Base-by-base conservation (phyloP, 2,888 invertebrate species). In the Rhingia rostrata region DNA sequence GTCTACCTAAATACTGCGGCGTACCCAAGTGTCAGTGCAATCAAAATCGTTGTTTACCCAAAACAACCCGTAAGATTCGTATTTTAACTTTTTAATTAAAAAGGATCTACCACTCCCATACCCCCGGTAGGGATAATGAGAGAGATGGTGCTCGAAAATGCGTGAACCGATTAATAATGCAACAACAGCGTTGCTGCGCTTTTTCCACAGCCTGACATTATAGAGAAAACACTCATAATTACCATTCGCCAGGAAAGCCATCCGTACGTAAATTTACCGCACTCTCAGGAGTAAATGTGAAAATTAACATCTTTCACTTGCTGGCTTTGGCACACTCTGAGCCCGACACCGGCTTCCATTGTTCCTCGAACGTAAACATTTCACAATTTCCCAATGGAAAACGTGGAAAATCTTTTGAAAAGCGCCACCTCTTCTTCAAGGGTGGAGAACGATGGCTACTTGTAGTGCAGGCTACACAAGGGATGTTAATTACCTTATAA, bases 261-360 rank as follows among this genome's bases (percentile, higher is more conserved):
- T 7, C 56, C 35, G 47, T 56, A 72, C 70, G 78, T 73, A 14
- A 78, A 83, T 56, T 73, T 61, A 45, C 51, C 70, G 54, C 67
- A 14, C 54, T 60, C 53, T 66, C 22, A 35, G 22, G 45, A 49
- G 10, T 14, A 67, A 78, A 82, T 41, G 78, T 73, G 67, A 61
- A 83, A 83, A 73, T 78, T 78, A 83, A 73, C 82, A 56, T 78
- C 61, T 70, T 70, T 60, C 70, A 63, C 51, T 37, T 45, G 32
- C 14, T n/a, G 14, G 39, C 64, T 53, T 54, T 41, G 51, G 53
- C 53, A 60, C 35, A 7, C 10, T 10, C 30, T 63, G 32, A n/a
- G 39, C 10, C 35, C 77, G 49, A 47, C 70, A 60, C 70, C 43
- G 35, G 35, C 30, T 37, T 7, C 41, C 49, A 66, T 58, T 66